A percentile compares a stretch with the other conserved stretches of the same genome.
Evolutionary conservation across 2,113 vertebrate genomes (phyloP).

Genomic region (Notothenia coriiceps): DNA sequence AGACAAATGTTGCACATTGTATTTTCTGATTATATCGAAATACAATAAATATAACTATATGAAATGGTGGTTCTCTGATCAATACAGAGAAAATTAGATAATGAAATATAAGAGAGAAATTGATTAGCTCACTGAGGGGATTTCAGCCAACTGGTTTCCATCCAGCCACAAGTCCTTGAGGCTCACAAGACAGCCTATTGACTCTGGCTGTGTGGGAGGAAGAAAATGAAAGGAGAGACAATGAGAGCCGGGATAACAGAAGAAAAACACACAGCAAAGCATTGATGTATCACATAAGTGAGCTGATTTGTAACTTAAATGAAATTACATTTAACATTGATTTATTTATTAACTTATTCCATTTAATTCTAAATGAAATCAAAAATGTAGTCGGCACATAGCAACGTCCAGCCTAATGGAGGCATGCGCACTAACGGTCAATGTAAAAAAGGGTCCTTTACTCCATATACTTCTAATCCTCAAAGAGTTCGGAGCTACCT

Average conservation of each 20-base stretch:
- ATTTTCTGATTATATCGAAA: background rate
- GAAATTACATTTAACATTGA: too few relatives aligned
- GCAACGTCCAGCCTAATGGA: background rate
- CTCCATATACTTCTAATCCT: background rate
- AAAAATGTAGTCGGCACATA: background rate
- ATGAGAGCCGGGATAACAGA: conserved; percentile 7
- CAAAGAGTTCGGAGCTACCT: background rate
- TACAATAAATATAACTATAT: background rate
- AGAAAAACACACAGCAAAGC: background rate
- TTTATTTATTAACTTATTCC: background rate
- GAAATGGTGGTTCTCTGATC: background rate
- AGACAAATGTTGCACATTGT: background rate
- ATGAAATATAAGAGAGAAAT: background rate
- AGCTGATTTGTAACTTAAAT: too few relatives aligned
- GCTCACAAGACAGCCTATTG: conserved; percentile 94
- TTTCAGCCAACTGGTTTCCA: conserved; percentile 94
- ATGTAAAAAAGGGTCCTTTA: too few relatives aligned
- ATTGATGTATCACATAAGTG: too few relatives aligned
- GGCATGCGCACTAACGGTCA: too few relatives aligned
- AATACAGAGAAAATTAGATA: background rate
- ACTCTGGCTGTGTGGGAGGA: conserved; percentile 88
- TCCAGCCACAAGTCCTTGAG: conserved; percentile 98
- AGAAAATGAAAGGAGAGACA: conserved; percentile 47
- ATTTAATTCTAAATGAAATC: background rate
- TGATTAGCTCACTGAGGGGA: conserved; percentile 90